Percentiles rank a stretch among this genome's conserved stretches.
These are phyloP conservation scores for Synanthedon myopaeformis DNA, from an alignment of 2,888 invertebrate species.

Conservation along the genomic window DNA sequence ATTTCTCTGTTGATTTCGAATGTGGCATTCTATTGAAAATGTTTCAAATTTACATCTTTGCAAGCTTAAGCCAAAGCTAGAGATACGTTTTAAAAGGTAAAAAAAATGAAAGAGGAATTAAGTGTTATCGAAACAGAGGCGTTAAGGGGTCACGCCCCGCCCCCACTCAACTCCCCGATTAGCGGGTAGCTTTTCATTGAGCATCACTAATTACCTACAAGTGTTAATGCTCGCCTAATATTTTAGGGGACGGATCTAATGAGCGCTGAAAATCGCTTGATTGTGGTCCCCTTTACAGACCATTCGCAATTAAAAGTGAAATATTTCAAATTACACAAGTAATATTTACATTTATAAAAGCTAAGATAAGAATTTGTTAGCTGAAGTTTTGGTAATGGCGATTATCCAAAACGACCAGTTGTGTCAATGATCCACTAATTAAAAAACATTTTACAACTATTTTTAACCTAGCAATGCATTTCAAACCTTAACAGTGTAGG, in stretches of 20 bases:
- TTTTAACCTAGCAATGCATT: no score
- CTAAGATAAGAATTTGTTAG: no score
- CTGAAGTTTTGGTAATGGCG: no score
- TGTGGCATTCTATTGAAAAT: no score
- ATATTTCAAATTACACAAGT: not conserved
- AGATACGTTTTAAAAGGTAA: constrained; percentile 1
- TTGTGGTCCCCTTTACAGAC: not conserved
- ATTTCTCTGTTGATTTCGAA: no score
- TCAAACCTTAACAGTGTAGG: no score
- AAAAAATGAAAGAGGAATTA: constrained; percentile 3
- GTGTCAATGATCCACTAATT: no score
- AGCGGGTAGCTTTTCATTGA: constrained; percentile 23
- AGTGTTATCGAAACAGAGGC: constrained; percentile 17
- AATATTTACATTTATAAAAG: no score
- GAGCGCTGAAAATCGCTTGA: not conserved
- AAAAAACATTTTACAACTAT: no score
- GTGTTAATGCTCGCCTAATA: not conserved
- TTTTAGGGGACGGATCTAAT: not conserved
- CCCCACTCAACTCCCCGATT: constrained; percentile 20
- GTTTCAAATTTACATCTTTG: no score
- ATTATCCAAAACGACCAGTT: no score
- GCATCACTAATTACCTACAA: constrained; percentile 28
- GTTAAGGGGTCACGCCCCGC: constrained; percentile 4
- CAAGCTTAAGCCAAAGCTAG: no score
- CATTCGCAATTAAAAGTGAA: not conserved